Conservation (phyloP, 2,888 invertebrate genomes). For the Plagodis dolabraria region DNA sequence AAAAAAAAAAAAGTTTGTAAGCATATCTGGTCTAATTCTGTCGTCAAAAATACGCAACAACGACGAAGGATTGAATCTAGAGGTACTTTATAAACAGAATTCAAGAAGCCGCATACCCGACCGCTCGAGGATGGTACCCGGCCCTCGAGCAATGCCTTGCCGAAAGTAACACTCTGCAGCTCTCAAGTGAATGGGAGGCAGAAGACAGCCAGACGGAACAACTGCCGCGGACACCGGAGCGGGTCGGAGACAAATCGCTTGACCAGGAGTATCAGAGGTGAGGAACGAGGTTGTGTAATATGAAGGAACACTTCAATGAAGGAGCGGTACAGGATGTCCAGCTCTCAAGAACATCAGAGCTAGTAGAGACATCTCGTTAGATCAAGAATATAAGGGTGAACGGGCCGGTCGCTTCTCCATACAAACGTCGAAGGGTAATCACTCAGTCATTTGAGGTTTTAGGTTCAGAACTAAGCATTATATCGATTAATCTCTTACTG, state of each 20-base stretch:
- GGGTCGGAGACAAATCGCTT: constrained; percentile 56
- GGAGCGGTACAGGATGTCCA: too few species aligned
- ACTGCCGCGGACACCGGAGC: constrained; percentile 44
- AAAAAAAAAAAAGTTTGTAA: too few species aligned
- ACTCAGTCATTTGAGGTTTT: too few species aligned
- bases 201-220: constrained; percentile 54
- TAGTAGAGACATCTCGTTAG: too few species aligned
- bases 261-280: constrained; percentile 74
- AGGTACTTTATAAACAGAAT: constrained; percentile 46
- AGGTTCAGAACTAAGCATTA: too few species aligned
- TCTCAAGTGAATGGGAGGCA: constrained; percentile 66
- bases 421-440: too few species aligned
- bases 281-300: not conserved
- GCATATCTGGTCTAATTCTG: not conserved
- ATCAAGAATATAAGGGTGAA: too few species aligned
- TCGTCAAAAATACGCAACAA: not conserved
- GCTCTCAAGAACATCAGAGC: too few species aligned
- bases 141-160: constrained; percentile 44
- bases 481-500: too few species aligned
- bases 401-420: too few species aligned
- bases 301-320: too few species aligned
- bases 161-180: constrained; percentile 43
- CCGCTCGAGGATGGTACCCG: constrained; percentile 68
- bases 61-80: not conserved
- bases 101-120: constrained; percentile 49